A percentile compares a stretch with the other conserved stretches of the same genome.
Evolutionary conservation across 2,888 invertebrate species (phyloP).

Genomic region (Steinernema carpocapsae): DNA sequence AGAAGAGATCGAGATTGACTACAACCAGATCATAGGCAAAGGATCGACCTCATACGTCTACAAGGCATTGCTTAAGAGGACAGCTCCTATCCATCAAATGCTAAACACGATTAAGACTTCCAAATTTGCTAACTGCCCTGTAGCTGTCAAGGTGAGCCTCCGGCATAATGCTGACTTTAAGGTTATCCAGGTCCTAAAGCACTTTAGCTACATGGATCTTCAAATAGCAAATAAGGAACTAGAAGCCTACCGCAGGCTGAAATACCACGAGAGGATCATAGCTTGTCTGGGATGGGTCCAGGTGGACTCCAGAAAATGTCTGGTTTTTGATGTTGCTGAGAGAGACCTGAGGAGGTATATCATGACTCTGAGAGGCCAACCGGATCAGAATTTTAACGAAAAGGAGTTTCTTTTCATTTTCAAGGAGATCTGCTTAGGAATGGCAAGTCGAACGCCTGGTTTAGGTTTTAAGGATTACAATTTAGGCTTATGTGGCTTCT

Average conservation of each 20-base stretch:
- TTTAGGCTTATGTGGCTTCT: constrained; percentile 33
- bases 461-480: no score
- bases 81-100: not conserved
- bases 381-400: constrained; percentile 14
- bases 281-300: constrained; percentile 17
- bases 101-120: not conserved
- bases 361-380: constrained; percentile 7
- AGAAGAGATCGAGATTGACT: constrained; percentile 4
- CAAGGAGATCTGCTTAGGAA: constrained; percentile 32
- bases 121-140: constrained; percentile 1
- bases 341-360: constrained; percentile 30
- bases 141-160: constrained; percentile 26
- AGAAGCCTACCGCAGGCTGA: constrained; percentile 3
- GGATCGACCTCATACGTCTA: constrained; percentile 31
- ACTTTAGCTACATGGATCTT: no score
- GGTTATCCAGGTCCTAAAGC: no score
- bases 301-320: not conserved
- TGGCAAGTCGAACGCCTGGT: constrained; percentile 25
- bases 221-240: not conserved
- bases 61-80: constrained; percentile 17
- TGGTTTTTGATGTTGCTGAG: constrained; percentile 31
- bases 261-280: not conserved
- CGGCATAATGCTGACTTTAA: not conserved
- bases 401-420: constrained; percentile 28
- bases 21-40: constrained; percentile 13